phyloP scores from a whole-genome alignment of 1,140 invertebrate species.

The Drosophila tsacasi region DNA sequence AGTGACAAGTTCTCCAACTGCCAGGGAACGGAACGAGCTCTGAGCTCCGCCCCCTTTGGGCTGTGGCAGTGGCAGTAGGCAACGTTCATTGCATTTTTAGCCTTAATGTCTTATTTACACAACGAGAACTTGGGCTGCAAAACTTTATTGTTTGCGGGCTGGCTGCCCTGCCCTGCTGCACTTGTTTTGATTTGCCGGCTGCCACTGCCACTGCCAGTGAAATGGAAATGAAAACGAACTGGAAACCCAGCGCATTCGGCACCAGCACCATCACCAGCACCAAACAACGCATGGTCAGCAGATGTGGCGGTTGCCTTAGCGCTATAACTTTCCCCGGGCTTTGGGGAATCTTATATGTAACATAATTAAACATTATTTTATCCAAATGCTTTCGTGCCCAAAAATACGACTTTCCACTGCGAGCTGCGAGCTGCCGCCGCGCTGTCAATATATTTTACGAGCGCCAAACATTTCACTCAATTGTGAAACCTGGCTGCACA shows the following conservation, averaged over 20 bases:
- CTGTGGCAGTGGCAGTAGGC: not conserved
- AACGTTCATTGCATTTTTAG: slow-evolving; percentile 14
- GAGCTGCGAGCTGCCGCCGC: not conserved
- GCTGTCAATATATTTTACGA: slow-evolving; percentile 42
- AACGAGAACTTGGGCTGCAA: slow-evolving; percentile 29
- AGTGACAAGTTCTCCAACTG: slow-evolving; percentile 37
- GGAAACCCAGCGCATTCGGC: slow-evolving; percentile 13
- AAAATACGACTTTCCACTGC: slow-evolving; percentile 35
- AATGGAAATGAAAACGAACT: slow-evolving; percentile 15
- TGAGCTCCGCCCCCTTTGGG: not conserved
- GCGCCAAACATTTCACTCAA: slow-evolving; percentile 21
- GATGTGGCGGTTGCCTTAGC: slow-evolving; percentile 43
- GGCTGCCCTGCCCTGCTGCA: not conserved
- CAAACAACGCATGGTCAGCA: slow-evolving; percentile 57
- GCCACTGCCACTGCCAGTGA: slow-evolving; percentile 18
- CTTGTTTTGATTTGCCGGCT: slow-evolving; percentile 33
- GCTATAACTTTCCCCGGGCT: slow-evolving; percentile 49
- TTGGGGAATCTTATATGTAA: slow-evolving; percentile 32
- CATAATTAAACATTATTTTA: slow-evolving; percentile 60
- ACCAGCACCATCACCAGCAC: not conserved
- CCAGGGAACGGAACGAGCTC: slow-evolving; percentile 11
- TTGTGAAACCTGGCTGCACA: slow-evolving; percentile 23
- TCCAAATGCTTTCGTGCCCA: slow-evolving; percentile 48
- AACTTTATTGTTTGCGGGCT: slow-evolving; percentile 27
- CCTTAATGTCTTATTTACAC: slow-evolving; percentile 38